Conservation (phyloP, 2,888 invertebrate genomes). For the Apamea monoglypha region DNA sequence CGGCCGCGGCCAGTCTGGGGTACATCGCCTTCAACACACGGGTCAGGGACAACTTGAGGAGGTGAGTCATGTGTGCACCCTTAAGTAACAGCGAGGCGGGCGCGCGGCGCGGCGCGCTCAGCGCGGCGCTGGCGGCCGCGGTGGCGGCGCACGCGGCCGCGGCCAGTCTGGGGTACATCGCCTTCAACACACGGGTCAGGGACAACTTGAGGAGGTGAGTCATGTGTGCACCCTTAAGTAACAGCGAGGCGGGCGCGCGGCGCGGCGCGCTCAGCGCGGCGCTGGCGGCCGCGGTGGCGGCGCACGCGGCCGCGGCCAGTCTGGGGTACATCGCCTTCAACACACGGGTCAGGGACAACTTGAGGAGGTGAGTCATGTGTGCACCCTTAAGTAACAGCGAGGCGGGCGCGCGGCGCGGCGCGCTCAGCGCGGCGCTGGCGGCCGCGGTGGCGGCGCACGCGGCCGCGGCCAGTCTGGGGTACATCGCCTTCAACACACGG, state of each 20-base stretch:
- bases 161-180: slow-evolving; percentile 96
- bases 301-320: slow-evolving; percentile 95
- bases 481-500: slow-evolving; percentile 96
- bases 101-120: slow-evolving; percentile 92
- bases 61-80: slow-evolving; percentile 73
- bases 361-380: slow-evolving; percentile 83
- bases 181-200: slow-evolving; percentile 95
- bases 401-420: slow-evolving; percentile 92
- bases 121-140: slow-evolving; percentile 94
- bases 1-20: slow-evolving; percentile 95
- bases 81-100: slow-evolving; percentile 91
- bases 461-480: slow-evolving; percentile 95
- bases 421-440: slow-evolving; percentile 94
- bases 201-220: slow-evolving; percentile 92
- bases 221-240: neutral
- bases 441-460: slow-evolving; percentile 95
- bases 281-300: slow-evolving; percentile 93
- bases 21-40: slow-evolving; percentile 96
- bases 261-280: slow-evolving; percentile 93
- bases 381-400: slow-evolving; percentile 87
- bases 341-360: slow-evolving; percentile 94
- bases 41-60: slow-evolving; percentile 93
- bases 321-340: slow-evolving; percentile 97
- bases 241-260: slow-evolving; percentile 93
- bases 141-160: slow-evolving; percentile 95